Evolutionary conservation across 2,113 vertebrate genomes (phyloP).

Genomic region (Toxostoma redivivum): DNA sequence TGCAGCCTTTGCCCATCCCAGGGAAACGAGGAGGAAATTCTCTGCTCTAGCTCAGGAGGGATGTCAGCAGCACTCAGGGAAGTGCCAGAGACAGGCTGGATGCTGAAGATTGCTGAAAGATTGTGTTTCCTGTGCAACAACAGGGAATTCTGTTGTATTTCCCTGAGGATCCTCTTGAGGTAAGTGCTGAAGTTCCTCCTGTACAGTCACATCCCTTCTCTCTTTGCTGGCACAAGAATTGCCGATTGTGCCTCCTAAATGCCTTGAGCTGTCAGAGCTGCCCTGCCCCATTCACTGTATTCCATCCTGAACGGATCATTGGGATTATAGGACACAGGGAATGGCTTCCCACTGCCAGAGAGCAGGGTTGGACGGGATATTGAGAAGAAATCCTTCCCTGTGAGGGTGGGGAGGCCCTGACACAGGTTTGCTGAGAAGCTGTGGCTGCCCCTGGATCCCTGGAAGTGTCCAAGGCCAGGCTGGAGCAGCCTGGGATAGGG

Average conservation of each 20-base stretch:
- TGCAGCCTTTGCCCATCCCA: accelerated
- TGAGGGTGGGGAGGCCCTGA: accelerated
- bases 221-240: not conserved
- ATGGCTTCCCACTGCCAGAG: not conserved
- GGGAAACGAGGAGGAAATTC: not conserved
- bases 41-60: not conserved
- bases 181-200: not conserved
- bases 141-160: not conserved
- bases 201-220: not conserved
- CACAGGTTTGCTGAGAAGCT: not conserved
- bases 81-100: not conserved
- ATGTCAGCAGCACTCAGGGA: not conserved
- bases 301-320: not conserved
- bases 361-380: accelerated
- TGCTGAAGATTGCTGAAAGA: not conserved
- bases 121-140: slow-evolving; percentile 15
- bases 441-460: not conserved
- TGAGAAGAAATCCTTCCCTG: not conserved
- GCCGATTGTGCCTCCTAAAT: not conserved
- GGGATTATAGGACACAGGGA: accelerated
- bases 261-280: not conserved
- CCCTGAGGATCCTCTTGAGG: slow-evolving; percentile 8
- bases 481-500: accelerated
- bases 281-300: accelerated
- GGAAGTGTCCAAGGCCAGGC: accelerated